Conservation (phyloP, 1,140 invertebrate species). For the Temnothorax longispinosus region DNA sequence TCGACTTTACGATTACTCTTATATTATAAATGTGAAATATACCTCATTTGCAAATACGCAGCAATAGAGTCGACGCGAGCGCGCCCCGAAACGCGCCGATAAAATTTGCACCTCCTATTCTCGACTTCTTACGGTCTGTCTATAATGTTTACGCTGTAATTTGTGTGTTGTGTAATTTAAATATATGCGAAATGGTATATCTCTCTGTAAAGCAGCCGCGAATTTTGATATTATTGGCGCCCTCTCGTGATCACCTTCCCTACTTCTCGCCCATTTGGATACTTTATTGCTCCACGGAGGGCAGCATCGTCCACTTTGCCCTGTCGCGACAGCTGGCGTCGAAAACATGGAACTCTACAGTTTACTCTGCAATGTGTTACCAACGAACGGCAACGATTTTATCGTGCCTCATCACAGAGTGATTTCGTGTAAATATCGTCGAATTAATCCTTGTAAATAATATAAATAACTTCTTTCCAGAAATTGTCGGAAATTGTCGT, state of each 20-base stretch:
- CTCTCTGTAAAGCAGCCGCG: conserved; percentile 37
- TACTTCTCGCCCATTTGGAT: background rate
- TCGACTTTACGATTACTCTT: conserved; percentile 53
- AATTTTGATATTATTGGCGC: background rate
- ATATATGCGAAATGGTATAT: conserved; percentile 68
- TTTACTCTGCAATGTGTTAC: background rate
- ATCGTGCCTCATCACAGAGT: background rate
- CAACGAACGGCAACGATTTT: background rate
- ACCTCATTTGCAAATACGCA: conserved; percentile 70
- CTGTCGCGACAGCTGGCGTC: background rate
- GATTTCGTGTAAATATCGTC: background rate
- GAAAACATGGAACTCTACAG: background rate
- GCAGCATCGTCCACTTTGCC: background rate
- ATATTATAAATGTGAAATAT: conserved; percentile 71
- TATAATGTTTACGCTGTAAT: conserved; percentile 74
- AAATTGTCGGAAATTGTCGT: background rate
- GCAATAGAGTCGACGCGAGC: conserved; percentile 50
- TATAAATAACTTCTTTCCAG: background rate
- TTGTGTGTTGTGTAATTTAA: conserved; percentile 76
- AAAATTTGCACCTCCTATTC: conserved; percentile 66
- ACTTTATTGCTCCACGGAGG: background rate
- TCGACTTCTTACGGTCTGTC: conserved; percentile 68
- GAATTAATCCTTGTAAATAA: background rate
- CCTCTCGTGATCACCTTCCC: background rate
- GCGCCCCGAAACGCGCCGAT: conserved; percentile 29